These are phyloP conservation scores for Stylophora pistillata DNA, from an alignment of 64 coral and sea anemone species.

Conservation along the genomic window DNA sequence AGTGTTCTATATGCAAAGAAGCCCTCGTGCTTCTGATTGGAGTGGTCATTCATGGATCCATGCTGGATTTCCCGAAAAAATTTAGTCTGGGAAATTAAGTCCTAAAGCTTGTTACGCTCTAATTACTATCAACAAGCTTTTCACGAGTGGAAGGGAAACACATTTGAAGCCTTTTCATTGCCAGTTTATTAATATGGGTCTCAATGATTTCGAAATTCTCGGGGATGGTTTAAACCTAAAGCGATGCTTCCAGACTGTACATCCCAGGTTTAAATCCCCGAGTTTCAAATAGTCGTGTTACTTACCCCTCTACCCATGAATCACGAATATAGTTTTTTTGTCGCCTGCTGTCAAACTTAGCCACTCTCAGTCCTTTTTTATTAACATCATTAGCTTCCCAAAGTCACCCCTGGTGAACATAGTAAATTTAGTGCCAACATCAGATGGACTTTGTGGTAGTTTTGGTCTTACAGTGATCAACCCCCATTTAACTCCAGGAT, in stretches of 20 bases:
- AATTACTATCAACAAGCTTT: neutral
- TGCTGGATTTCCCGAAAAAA: too few species aligned
- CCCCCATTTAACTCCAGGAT: neutral
- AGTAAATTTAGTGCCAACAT: neutral
- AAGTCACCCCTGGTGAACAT: slow-evolving; percentile 10
- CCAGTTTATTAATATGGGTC: too few species aligned
- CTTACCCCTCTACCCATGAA: slow-evolving; percentile 46
- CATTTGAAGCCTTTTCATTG: too few species aligned
- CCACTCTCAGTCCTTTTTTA: neutral
- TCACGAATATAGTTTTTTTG: slow-evolving; percentile 48
- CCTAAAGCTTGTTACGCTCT: too few species aligned
- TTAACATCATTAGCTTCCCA: slow-evolving; percentile 8
- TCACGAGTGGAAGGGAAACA: neutral
- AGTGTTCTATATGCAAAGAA: too few species aligned
- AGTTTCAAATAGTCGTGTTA: neutral
- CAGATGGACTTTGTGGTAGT: neutral
- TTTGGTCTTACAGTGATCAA: neutral
- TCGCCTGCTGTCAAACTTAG: neutral
- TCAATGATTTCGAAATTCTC: too few species aligned
- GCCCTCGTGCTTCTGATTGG: too few species aligned
- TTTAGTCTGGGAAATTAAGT: too few species aligned
- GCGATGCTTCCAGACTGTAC: neutral
- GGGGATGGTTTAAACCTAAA: too few species aligned
- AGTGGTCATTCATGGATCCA: too few species aligned
- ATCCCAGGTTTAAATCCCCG: too few species aligned